Base-by-base conservation (phyloP, 2,797 vertebrate genomes). In the Nannoperca obscura region DNA sequence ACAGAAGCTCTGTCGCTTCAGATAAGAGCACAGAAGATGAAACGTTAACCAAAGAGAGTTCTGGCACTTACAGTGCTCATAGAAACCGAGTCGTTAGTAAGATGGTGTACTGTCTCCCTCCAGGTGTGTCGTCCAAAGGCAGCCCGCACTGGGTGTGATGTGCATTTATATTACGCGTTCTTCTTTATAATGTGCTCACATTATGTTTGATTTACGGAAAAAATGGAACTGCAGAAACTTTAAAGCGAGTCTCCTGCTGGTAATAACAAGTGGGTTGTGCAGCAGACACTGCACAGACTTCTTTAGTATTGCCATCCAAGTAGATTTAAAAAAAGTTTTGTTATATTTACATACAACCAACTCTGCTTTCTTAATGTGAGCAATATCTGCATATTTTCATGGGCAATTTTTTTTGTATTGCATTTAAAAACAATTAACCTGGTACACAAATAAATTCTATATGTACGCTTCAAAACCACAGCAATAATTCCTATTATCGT, bases 61-160 rank as follows among this genome's bases (percentile, higher is more conserved):
- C 8, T 13, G 3, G 49, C 17, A 80, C 72, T 71, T 70, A 72
- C 32, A 75, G 32, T 44, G 11, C 71, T 13, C 49, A 78, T 58
- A 87, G 69, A 73, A 71, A 38, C 52, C 89, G 85, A 70, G 83
- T 67, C 0, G 80, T 92, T 47, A 90, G 90, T 47, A 94, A 96
- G 88, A 53, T 67, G 0, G 76, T 93, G 38, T 89, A 89, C 69
- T 65, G 84, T 7, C 58, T 94, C 7, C 86, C 81, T 34, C 69
- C 88, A 27, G 91, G 81, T 38, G 71, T 79, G 63, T 63, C 50
- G 0, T 58, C 82, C 68, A 86, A 90, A 68, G 74, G 68, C 38
- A 93, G 87, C 73, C 88, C 93, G 53, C 93, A 94, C 46, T 98
- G 97, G 97, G 96, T 98, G 8, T 98, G 93, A 95, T 69, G 14